Evolutionary conservation across 2,797 vertebrate species (phyloP), one percentile per base, ranked within the genome.

Genomic region (Glyptemys insculpta): DNA sequence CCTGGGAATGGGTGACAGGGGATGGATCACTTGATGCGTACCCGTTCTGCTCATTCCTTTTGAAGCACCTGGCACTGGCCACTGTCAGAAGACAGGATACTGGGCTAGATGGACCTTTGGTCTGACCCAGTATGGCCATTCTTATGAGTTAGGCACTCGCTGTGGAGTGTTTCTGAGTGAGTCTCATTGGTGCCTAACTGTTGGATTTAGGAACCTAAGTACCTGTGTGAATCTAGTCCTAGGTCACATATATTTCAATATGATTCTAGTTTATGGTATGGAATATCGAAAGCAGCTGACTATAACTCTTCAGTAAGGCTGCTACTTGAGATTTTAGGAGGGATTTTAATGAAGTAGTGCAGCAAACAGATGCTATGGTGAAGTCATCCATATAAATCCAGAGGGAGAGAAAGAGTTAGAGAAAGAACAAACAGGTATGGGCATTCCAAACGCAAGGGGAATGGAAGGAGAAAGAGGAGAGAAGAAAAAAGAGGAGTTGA

Each of bases 211-310:
- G 65, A 41, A 72, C n/a, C n/a, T 72, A 21, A 72, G 9, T 72
- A 19, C 65, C 8, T 12, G 8, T 41, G 21, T 72, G 65, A 37
- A 72, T 41, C 65, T 21, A 72, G 44, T 5, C 76, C 1, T 12
- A 27, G 5, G 1, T 87, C 83, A 78, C 0, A 0, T 65, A 15
- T 27, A 2, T 12, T 88, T 79, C 0, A 0, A 10, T 34, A 6
- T 23, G 16, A 0, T 2, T 86, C 57, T 0, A 31, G 37, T 21
- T 85, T 54, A 53, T 21, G 37, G 47, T 31, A 44, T 47, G 18
- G 56, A 59, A 82, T 29, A 59, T 59, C 9, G 4, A 44, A 59
- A 12, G 25, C 29, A 44, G 16, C 25, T 47, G 44, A 37, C 65
- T 68, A 68, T 37, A 47, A 18, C 23, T 44, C 37, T 47, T 76